Conservation (phyloP, 2,888 invertebrate species). For the Polylopha cassiicola region DNA sequence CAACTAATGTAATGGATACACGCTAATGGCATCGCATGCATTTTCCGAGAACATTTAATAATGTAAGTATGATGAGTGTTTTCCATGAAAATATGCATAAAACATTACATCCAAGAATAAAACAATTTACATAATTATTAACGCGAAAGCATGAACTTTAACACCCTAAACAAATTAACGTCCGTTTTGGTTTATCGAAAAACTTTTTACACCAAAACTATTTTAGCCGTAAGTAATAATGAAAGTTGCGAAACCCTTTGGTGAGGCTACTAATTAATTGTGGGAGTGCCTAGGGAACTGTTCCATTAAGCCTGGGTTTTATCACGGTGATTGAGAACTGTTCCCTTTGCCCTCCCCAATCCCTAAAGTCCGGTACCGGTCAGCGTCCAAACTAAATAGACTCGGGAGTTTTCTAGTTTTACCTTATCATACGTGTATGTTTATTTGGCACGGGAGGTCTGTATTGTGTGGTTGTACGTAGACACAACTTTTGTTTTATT, state of each 20-base stretch:
- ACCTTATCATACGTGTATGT: slow-evolving; percentile 22
- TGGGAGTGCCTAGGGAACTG: slow-evolving; percentile 51
- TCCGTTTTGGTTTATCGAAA: slow-evolving; percentile 21
- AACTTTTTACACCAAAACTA: slow-evolving; percentile 34
- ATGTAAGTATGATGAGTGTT: too few relatives aligned
- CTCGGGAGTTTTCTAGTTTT: slow-evolving; percentile 27
- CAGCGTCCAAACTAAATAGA: slow-evolving; percentile 37
- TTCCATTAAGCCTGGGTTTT: slow-evolving; percentile 64
- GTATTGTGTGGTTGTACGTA: slow-evolving; percentile 33
- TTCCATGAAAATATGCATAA: too few relatives aligned
- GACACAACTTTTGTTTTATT: slow-evolving; percentile 66
- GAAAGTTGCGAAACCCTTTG: slow-evolving; percentile 32
- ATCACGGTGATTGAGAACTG: slow-evolving; percentile 55
- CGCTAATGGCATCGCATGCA: too few relatives aligned
- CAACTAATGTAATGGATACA: too few relatives aligned
- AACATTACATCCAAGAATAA: not conserved
- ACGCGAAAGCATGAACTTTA: not conserved
- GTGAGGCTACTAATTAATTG: slow-evolving; percentile 66
- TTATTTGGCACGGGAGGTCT: slow-evolving; percentile 32
- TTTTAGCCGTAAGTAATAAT: slow-evolving; percentile 33
- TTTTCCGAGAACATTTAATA: too few relatives aligned
- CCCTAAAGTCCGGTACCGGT: slow-evolving; percentile 58
- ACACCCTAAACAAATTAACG: slow-evolving; percentile 1
- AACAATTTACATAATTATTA: not conserved
- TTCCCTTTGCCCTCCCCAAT: slow-evolving; percentile 59